Evolutionary conservation across 2,113 vertebrate species (phyloP).

Genomic region (Megatriorchis doriae): DNA sequence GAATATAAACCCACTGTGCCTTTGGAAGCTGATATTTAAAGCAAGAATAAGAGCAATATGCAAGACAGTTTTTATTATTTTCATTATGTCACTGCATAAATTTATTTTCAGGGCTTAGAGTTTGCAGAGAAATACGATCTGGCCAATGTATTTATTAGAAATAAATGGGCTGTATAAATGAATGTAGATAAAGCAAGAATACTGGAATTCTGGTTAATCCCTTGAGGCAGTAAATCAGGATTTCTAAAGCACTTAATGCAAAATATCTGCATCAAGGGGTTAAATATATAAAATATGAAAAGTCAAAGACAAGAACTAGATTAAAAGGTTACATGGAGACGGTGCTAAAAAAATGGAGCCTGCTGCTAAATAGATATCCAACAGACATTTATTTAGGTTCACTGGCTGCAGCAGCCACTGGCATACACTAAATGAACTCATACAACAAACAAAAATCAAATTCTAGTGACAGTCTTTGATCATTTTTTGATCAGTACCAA

Average conservation of each 20-base stretch:
- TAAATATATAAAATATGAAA: slow-evolving; percentile 54
- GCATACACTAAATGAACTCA: slow-evolving; percentile 24
- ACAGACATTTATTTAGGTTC: slow-evolving; percentile 37
- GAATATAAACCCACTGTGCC: slow-evolving; percentile 24
- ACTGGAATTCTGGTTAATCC: slow-evolving; percentile 45
- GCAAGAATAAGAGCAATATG: slow-evolving; percentile 2
- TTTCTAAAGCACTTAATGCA: slow-evolving; percentile 51
- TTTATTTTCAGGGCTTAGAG: slow-evolving; percentile 35
- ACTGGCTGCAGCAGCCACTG: neutral
- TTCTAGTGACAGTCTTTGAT: slow-evolving; percentile 5
- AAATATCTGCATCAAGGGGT: slow-evolving; percentile 58
- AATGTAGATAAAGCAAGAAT: slow-evolving; percentile 43
- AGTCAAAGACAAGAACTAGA: slow-evolving; percentile 51
- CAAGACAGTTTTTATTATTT: slow-evolving; percentile 47
- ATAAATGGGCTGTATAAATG: slow-evolving; percentile 52
- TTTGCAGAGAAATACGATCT: slow-evolving; percentile 51
- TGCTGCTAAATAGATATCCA: slow-evolving; percentile 48
- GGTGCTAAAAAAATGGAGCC: neutral
- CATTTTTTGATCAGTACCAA: neutral
- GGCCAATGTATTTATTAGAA: slow-evolving; percentile 46
- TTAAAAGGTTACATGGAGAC: slow-evolving; percentile 2
- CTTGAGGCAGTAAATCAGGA: slow-evolving; percentile 40
- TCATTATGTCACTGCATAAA: slow-evolving; percentile 44
- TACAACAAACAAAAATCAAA: neutral
- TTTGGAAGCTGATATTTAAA: slow-evolving; percentile 22